Evolutionary conservation across 2,797 vertebrate species (phyloP).

Genomic region (Peromyscus aztecus): DNA sequence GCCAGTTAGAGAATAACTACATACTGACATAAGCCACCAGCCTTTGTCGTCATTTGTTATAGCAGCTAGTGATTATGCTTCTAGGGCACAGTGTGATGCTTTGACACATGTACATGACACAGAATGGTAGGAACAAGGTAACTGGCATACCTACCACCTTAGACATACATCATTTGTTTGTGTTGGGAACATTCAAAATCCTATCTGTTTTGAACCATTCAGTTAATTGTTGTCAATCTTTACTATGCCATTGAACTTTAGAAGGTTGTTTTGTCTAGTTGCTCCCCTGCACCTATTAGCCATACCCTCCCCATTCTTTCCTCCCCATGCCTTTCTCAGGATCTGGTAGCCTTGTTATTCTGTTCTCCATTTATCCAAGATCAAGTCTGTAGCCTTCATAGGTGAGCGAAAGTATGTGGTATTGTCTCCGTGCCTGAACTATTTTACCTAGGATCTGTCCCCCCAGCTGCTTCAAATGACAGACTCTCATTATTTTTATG

Average conservation of each 20-base stretch:
- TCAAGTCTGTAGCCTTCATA: neutral
- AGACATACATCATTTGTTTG: neutral
- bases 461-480: neutral
- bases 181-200: neutral
- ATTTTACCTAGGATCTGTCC: neutral
- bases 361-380: neutral
- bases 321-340: neutral
- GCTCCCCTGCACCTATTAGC: neutral
- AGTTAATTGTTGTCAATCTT: neutral
- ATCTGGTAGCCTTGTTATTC: neutral
- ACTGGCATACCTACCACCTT: neutral
- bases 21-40: neutral
- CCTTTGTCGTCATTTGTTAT: neutral
- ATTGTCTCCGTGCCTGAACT: neutral
- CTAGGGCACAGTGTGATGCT: neutral
- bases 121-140: neutral
- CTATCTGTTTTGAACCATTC: neutral
- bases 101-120: neutral
- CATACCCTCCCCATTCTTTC: neutral
- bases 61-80: neutral
- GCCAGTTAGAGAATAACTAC: constrained; percentile 13
- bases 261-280: neutral
- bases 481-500: neutral
- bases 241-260: neutral
- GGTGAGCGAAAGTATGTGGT: neutral